These are phyloP conservation scores for Cataglyphis hispanica DNA, from an alignment of 1,140 invertebrate species.

Conservation along the genomic window DNA sequence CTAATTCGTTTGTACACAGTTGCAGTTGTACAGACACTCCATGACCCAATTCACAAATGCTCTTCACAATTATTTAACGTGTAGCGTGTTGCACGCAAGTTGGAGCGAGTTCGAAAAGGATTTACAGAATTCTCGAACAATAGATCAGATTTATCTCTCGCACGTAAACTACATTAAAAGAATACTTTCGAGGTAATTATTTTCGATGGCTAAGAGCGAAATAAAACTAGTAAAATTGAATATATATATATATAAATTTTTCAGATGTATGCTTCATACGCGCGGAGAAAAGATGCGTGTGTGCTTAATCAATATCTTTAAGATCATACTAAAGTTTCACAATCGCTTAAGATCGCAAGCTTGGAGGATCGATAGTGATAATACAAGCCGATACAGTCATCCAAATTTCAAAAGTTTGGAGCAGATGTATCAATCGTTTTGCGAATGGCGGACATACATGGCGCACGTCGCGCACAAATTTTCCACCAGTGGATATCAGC, in stretches of 20 bases:
- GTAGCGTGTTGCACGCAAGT: constrained; percentile 90
- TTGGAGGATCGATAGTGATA: constrained; percentile 71
- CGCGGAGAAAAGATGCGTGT: constrained; percentile 89
- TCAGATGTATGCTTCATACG: constrained; percentile 90
- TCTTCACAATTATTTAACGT: constrained; percentile 91
- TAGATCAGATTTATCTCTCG: constrained; percentile 90
- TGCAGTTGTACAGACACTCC: constrained; percentile 90
- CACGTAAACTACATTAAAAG: constrained; percentile 91
- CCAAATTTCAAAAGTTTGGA: constrained; percentile 82
- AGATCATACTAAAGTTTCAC: constrained; percentile 91
- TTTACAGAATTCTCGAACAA: constrained; percentile 88
- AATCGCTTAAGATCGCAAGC: constrained; percentile 84
- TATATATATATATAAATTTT: constrained; percentile 39
- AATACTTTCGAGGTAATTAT: constrained; percentile 87
- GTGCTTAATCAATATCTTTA: constrained; percentile 90
- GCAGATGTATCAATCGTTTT: constrained; percentile 83
- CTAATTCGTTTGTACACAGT: constrained; percentile 56
- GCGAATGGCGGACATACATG: constrained; percentile 81
- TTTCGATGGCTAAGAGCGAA: background rate
- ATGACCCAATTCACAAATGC: constrained; percentile 91
- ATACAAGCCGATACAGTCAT: constrained; percentile 73
- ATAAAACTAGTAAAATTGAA: too few species aligned
- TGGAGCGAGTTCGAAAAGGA: constrained; percentile 91
- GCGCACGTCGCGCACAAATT: constrained; percentile 83
- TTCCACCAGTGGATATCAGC: constrained; percentile 84